Evolutionary conservation across 2,113 vertebrate species (phyloP).

Genomic region (Anarrhichthys ocellatus): DNA sequence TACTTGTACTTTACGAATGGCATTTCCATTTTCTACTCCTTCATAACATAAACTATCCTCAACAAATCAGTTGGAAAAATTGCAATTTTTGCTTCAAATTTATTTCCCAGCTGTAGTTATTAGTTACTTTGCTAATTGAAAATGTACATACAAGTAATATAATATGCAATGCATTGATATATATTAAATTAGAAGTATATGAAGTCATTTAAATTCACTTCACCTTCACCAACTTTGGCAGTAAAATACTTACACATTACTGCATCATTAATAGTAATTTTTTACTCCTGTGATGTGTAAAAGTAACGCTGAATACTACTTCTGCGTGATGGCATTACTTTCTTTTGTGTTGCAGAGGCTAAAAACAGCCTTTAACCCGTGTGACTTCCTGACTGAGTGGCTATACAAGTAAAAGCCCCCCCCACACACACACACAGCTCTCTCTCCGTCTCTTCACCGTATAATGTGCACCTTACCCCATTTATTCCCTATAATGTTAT

Average conservation of each 20-base stretch:
- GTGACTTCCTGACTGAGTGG: conserved; percentile 93
- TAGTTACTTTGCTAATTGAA: not conserved
- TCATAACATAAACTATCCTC: not conserved
- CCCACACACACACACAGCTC: not conserved
- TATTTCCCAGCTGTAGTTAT: not conserved
- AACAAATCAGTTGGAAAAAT: not conserved
- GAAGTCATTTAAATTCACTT: not conserved
- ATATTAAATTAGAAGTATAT: not conserved
- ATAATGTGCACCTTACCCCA: not conserved
- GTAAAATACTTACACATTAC: not conserved
- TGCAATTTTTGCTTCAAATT: not conserved
- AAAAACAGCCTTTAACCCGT: conserved; percentile 88
- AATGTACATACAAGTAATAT: not conserved
- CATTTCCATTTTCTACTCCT: not conserved
- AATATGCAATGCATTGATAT: not conserved
- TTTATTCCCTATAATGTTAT: not conserved
- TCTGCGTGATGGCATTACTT: not conserved
- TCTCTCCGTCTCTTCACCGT: not conserved
- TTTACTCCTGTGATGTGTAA: not conserved
- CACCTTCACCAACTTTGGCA: not conserved
- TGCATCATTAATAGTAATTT: not conserved
- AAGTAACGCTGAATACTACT: not conserved
- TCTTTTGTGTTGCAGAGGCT: conserved; percentile 84
- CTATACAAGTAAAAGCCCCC: conserved; percentile 92
- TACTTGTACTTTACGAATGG: not conserved